Base-by-base conservation (phyloP, 2,797 vertebrate species). In the Bovichtus diacanthus region DNA sequence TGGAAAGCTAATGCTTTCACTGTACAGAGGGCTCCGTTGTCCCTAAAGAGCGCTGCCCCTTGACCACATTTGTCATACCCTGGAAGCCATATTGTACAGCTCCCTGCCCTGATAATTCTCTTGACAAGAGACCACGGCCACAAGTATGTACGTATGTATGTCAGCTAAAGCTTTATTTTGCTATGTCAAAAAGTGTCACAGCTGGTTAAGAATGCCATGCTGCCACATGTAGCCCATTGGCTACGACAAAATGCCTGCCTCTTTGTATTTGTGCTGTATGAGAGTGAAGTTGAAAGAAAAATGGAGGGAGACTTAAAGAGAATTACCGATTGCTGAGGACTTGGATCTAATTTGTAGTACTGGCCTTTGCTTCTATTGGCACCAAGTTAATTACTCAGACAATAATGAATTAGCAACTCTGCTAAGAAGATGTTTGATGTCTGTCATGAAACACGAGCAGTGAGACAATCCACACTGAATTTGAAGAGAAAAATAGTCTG, bases 21-120 rank as follows among this genome's bases (percentile, higher is more conserved):
- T 87, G 72, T 82, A 86, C 60, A 71, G 76, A 80, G 78, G 84
- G 70, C 85, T 67, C 76, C 18, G 8, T 9, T 5, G 56, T 88
- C 90, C 88, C 91, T 2, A 13, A 58, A 90, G 88, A 86, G 60
- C 13, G n/a, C 49, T 74, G 44, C 85, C 87, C 88, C 90, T 85
- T 90, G 90, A 90, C 92, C 90, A 72, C 85, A 83, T 90, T 90
- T 91, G 91, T 91, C 90, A 90, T 66, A 68, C 56, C 80, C 88
- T 71, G 68, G 83, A 86, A 92, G 86, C 81, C 80, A 83, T 73
- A 72, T 85, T 82, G 83, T 80, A 75, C 78, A 63, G 69, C 74
- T 71, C 65, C 74, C 54, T 68, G 74, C 80, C 82, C 88, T 55
- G 83, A 88, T 89, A 84, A 90, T 82, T 74, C 81, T 89, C 84